phyloP scores from a whole-genome alignment of 2,113 vertebrate species.

The Eleginops maclovinus region DNA sequence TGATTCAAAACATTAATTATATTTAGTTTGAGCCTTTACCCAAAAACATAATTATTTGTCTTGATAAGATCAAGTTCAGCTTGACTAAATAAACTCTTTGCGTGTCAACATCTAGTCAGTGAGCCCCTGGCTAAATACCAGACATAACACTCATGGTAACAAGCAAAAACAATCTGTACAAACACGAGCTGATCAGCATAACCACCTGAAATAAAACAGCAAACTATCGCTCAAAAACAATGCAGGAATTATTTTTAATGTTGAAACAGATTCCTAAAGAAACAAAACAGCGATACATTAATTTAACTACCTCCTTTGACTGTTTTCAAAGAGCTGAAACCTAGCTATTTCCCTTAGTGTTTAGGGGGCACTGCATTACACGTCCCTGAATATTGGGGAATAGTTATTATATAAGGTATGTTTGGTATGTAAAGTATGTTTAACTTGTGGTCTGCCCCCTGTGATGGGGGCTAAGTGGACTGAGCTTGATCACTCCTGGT shows the following conservation, averaged over 20 bases:
- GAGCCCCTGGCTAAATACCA: background rate
- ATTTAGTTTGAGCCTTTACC: constrained; percentile 16
- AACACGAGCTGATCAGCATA: constrained; percentile 24
- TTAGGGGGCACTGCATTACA: constrained; percentile 7
- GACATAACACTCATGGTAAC: constrained; percentile 3
- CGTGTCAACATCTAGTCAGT: background rate
- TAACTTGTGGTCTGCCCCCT: constrained; percentile 51
- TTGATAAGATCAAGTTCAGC: background rate
- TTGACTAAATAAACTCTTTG: constrained; percentile 27
- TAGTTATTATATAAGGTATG: constrained; percentile 34
- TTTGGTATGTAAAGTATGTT: constrained; percentile 39
- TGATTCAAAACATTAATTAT: background rate
- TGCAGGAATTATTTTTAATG: background rate
- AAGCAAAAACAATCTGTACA: constrained; percentile 26
- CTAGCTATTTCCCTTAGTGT: background rate
- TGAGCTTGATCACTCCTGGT: constrained; percentile 67
- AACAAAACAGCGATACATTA: constrained; percentile 8
- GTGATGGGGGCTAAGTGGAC: constrained; percentile 40
- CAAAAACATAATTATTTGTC: background rate
- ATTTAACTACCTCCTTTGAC: background rate
- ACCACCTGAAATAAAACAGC: constrained; percentile 10
- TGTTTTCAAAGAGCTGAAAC: background rate
- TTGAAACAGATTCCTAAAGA: background rate
- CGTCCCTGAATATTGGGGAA: constrained; percentile 16
- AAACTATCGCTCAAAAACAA: background rate